A percentile compares a stretch with the other conserved stretches of the same genome.
Evolutionary conservation across 2,888 invertebrate genomes (phyloP).

Genomic region (Spisula solida): DNA sequence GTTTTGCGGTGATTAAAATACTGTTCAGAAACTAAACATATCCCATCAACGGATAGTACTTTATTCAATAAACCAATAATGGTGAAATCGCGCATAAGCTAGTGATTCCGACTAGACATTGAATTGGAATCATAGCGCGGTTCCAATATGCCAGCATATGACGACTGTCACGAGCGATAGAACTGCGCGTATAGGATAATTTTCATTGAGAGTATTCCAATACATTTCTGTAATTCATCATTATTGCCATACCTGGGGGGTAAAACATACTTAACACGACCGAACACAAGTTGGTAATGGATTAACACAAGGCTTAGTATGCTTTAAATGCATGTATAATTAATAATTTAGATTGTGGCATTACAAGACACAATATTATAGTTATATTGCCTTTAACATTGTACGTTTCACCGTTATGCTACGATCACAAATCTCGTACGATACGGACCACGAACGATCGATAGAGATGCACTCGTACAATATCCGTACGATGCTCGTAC

Average conservation of each 20-base stretch:
- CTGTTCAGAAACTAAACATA: not conserved
- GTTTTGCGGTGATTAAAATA: not conserved
- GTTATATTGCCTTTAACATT: not conserved
- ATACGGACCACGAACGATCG: too few species aligned
- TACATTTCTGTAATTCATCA: constrained; percentile 16
- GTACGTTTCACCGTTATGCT: not conserved
- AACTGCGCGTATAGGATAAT: too few species aligned
- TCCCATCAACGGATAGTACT: constrained; percentile 11
- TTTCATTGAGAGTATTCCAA: constrained; percentile 13
- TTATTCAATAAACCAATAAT: constrained; percentile 29
- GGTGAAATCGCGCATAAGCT: constrained; percentile 22
- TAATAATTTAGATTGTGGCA: not conserved
- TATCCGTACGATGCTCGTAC: too few species aligned
- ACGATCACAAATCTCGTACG: too few species aligned
- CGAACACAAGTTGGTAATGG: constrained; percentile 9
- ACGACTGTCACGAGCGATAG: too few species aligned
- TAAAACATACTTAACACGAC: constrained; percentile 32
- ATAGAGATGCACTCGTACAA: too few species aligned
- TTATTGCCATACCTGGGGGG: constrained; percentile 7
- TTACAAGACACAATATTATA: not conserved
- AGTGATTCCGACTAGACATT: constrained; percentile 5
- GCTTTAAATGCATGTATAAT: not conserved
- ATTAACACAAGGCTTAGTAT: not conserved
- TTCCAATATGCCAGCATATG: constrained; percentile 33
- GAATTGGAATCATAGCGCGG: constrained; percentile 20